Evolutionary conservation across 2,797 vertebrate species (phyloP), one percentile per base, ranked within the genome.

Genomic region (Arnoldichthys spilopterus): DNA sequence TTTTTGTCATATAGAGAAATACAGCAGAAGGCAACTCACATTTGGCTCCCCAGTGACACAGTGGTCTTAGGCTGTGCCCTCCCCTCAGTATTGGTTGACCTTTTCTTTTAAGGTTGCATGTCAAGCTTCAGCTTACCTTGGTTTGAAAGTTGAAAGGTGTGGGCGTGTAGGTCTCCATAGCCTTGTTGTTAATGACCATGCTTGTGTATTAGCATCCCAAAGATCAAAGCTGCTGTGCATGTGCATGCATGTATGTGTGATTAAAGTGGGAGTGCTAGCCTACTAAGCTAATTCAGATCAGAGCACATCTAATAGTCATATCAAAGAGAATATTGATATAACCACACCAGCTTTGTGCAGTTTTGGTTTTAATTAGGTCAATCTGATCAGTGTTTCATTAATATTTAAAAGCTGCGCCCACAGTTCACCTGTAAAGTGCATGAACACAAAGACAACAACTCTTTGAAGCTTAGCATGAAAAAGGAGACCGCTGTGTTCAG

Each of bases 311-410:
- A 78, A 74, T 81, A 80, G 81, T 73, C 81, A 78, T 81, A 83
- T 85, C 81, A 85, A 85, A 85, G 74, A 34, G 71, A 85, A 68
- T 62, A 74, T 71, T 75, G 78, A 82, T 83, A 83, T 58, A 80
- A 79, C 74, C 61, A 80, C 77, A 78, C 75, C 78, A 78, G 72
- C 78, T 81, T 76, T 78, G 72, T 77, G 76, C 74, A 24, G 72
- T 78, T 76, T 51, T 24, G 62, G 43, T 73, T 85, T 81, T 81
- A 85, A 85, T 85, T 81, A 79, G 71, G 45, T 28, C 45, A 22
- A 56, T 72, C 59, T 54, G 4, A 69, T 73, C 43, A 47, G 37
- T 28, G 37, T 37, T 76, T 80, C 72, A 81, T 83, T 78, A 73
- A 80, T 78, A 80, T 81, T 85, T 56, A 40, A 78, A 74, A 64